Evolutionary conservation across 2,797 vertebrate species (phyloP).

Genomic region (Lemur catta): DNA sequence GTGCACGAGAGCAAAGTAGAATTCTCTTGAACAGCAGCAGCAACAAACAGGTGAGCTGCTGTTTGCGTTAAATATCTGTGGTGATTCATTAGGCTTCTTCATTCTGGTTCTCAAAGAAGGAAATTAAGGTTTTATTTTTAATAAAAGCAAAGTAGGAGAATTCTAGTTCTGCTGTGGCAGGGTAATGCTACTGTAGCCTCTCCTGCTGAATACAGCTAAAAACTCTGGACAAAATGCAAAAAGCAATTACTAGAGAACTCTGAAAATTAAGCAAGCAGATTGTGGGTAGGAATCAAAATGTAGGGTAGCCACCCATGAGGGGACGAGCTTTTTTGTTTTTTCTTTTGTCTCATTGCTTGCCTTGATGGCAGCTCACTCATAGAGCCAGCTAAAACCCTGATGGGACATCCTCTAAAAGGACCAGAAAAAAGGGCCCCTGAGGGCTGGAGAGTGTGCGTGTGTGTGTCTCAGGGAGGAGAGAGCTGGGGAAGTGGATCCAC

Average conservation of each 20-base stretch:
- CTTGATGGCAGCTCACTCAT: neutral
- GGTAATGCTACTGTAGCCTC: neutral
- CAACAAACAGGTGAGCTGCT: neutral
- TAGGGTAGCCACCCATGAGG: too few relatives aligned
- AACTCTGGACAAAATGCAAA: neutral
- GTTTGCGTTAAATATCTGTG: neutral
- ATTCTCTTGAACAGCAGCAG: neutral
- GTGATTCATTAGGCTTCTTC: neutral
- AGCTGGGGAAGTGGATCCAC: neutral
- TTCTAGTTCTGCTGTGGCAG: neutral
- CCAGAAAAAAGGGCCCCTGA: neutral
- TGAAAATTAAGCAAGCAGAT: neutral
- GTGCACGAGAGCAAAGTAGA: neutral
- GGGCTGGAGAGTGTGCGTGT: too few relatives aligned
- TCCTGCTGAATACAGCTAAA: neutral
- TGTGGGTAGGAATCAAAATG: neutral
- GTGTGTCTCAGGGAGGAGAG: neutral
- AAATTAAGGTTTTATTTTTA: neutral
- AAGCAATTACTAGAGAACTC: neutral
- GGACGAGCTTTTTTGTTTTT: neutral
- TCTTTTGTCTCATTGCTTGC: neutral
- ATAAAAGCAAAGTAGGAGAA: neutral
- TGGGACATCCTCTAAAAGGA: neutral
- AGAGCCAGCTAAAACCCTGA: neutral
- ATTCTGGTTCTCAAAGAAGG: neutral